Evolutionary conservation across 1,140 invertebrate genomes (phyloP).

Genomic region (Sminthurinus signatus): DNA sequence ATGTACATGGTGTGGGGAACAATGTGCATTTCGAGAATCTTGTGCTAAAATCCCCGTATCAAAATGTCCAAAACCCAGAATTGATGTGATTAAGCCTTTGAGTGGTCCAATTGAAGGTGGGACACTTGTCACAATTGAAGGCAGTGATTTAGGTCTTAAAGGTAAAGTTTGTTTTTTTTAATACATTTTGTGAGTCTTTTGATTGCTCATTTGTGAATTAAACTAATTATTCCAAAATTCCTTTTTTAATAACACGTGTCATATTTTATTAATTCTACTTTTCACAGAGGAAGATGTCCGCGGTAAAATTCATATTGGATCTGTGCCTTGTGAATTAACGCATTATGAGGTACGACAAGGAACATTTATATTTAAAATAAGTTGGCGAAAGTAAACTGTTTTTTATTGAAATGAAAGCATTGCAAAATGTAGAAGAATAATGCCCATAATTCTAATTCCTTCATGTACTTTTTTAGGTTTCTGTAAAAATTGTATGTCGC

Average conservation of each 20-base stretch:
- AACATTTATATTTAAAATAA: background rate
- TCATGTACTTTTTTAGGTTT: conserved; percentile 52
- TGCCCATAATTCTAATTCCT: background rate
- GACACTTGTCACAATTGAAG: conserved; percentile 89
- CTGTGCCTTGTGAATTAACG: conserved; percentile 77
- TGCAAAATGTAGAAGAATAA: background rate
- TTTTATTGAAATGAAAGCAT: background rate
- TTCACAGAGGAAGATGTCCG: conserved; percentile 83
- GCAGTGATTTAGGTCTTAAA: conserved; percentile 86
- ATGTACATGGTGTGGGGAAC: conserved; percentile 85
- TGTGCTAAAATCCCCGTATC: conserved; percentile 64
- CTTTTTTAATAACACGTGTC: too few species aligned
- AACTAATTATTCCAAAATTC: too few species aligned
- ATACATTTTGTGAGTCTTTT: too few species aligned
- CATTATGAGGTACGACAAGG: conserved; percentile 60
- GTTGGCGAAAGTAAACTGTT: background rate
- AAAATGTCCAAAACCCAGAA: conserved; percentile 84
- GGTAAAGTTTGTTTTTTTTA: too few species aligned
- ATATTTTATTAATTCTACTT: too few species aligned
- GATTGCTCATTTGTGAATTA: too few species aligned
- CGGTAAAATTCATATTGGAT: conserved; percentile 84
- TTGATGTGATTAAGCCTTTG: conserved; percentile 89
- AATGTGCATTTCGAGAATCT: conserved; percentile 75
- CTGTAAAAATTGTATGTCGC: conserved; percentile 80
- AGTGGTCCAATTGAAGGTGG: conserved; percentile 94